Evolutionary conservation across 2,797 vertebrate species (phyloP).

Genomic region (Alosa sapidissima): DNA sequence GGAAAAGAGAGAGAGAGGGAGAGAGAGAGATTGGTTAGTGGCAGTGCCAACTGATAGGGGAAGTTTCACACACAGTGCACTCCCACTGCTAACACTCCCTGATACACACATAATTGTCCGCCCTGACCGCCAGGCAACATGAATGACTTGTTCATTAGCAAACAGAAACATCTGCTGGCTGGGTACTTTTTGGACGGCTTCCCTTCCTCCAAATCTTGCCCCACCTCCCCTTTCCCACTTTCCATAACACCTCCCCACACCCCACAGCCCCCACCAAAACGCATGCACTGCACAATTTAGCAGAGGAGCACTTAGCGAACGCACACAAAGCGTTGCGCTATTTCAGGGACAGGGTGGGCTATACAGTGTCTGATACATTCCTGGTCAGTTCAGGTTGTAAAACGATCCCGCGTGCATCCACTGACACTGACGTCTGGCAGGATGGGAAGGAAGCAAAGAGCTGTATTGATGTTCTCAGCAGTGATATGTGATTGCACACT

Average conservation of each 20-base stretch:
- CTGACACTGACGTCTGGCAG: slow-evolving; percentile 62
- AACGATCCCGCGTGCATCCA: slow-evolving; percentile 67
- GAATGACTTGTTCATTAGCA: slow-evolving; percentile 19
- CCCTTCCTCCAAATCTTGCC: slow-evolving; percentile 3
- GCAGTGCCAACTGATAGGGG: slow-evolving; percentile 15
- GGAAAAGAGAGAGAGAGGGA: background rate
- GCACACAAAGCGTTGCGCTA: slow-evolving; percentile 50
- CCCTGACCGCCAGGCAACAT: slow-evolving; percentile 14
- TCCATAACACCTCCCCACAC: background rate
- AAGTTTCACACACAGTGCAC: slow-evolving; percentile 8
- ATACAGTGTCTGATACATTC: slow-evolving; percentile 70
- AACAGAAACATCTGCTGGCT: slow-evolving; percentile 22
- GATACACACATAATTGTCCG: slow-evolving; percentile 18
- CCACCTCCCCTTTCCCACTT: background rate
- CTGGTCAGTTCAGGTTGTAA: slow-evolving; percentile 71
- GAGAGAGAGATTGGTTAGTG: slow-evolving; percentile 14
- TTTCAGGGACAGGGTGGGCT: slow-evolving; percentile 63
- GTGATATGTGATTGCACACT: slow-evolving; percentile 53
- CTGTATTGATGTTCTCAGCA: slow-evolving; percentile 63
- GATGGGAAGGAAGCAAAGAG: slow-evolving; percentile 59
- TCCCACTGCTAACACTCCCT: slow-evolving; percentile 14
- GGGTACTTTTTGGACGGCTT: slow-evolving; percentile 14
- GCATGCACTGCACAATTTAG: slow-evolving; percentile 37
- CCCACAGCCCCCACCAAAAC: slow-evolving; percentile 34
- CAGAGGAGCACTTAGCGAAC: background rate